Percentiles rank a stretch among this genome's conserved stretches.
Conservation (phyloP, 2,797 vertebrate genomes). For the Limnodromus scolopaceus region DNA sequence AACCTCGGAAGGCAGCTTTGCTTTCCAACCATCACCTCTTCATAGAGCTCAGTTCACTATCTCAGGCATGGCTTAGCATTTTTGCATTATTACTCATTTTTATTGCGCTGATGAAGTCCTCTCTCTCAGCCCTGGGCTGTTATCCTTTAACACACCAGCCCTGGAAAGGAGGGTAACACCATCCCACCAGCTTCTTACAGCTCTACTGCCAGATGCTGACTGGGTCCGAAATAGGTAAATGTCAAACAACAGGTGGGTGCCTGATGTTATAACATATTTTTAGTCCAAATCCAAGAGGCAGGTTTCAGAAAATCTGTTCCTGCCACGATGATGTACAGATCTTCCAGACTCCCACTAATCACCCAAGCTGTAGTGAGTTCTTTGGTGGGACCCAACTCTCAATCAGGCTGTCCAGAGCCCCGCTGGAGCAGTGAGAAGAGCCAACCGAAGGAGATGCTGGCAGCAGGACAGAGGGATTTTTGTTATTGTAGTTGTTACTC, state of each 20-base stretch:
- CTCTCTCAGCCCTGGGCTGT: neutral
- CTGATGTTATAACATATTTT: neutral
- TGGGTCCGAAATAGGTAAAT: accelerated
- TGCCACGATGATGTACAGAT: neutral
- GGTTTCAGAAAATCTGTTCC: neutral
- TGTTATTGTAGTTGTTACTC: accelerated
- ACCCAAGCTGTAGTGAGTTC: neutral
- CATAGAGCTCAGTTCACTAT: neutral
- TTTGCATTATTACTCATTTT: neutral
- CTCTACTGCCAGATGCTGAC: neutral
- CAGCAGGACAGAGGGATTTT: neutral
- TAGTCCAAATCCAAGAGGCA: neutral
- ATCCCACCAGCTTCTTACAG: neutral
- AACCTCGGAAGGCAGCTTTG: neutral
- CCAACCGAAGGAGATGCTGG: neutral
- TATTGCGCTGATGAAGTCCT: neutral
- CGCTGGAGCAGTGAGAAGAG: neutral
- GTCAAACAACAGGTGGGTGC: neutral
- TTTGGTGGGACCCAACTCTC: neutral
- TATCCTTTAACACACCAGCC: neutral
- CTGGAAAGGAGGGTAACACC: neutral
- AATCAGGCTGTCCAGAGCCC: neutral
- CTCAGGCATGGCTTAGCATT: neutral
- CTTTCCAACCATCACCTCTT: neutral
- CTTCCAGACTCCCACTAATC: neutral